Base-by-base conservation (phyloP, 2,797 vertebrate genomes). In the Urophycis tenuis region DNA sequence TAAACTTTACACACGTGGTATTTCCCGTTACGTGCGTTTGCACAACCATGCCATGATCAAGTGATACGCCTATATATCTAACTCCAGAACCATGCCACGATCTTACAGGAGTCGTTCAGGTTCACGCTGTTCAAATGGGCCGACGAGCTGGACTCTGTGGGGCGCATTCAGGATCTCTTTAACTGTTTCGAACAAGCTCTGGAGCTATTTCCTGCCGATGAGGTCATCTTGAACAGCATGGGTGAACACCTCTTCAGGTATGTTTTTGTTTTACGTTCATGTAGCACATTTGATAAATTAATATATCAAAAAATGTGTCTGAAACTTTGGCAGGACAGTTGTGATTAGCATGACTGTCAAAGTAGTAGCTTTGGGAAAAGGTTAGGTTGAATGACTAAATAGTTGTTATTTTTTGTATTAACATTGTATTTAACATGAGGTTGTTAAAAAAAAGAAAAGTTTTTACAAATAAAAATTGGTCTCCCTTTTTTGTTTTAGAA, bases 181-280 rank as follows among this genome's bases (percentile, higher is more conserved):
- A 93, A 95, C 87, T 97, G 96, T 80, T 99, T 97, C 0, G 97
- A 98, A 41, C 96, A 98, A 90, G 97, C 97, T 0, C 92, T 99
- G 83, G 95, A 98, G 53, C 91, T 99, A 19, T 98, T 95, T 82
- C 98, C 98, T 1, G 88, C 90, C 30, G 96, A 99, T 80, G 97
- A 98, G 88, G 94, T 99, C 74, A 98, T 99, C 83, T 93, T 97
- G 32, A 99, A 99, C 87, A 98, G 96, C 85, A 96, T 98, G 96
- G 98, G 97, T 3, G 96, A 99, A 84, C 96, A 98, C 83, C 94
- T 99, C 35, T 99, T 99, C 93, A 96, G 96, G 97, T 99, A 90
- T 73, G 83, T 76, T 77, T n/a, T 33, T 33, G 22, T 29, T 39
- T 39, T 31, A 41, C 12, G 7, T 34, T 30, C 1, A 22, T 73